These are phyloP conservation scores for Camptogramma bilineatum DNA, from an alignment of 2,888 invertebrate genomes.

Conservation along the genomic window DNA sequence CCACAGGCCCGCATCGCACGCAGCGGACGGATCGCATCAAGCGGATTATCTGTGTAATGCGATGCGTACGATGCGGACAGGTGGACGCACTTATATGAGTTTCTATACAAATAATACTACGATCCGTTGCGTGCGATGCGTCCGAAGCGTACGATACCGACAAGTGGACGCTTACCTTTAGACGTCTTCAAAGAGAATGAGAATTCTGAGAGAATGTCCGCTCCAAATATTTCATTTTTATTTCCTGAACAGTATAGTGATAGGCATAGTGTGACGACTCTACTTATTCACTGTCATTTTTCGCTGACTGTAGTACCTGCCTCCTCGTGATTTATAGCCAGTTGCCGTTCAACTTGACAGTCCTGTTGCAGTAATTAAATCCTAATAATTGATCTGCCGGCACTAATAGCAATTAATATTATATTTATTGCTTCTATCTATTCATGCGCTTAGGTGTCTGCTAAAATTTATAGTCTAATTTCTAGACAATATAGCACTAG, in stretches of 20 bases:
- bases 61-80: too few relatives aligned
- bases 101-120: too few relatives aligned
- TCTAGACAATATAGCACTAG: background rate
- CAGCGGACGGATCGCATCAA: too few relatives aligned
- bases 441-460: slow-evolving; percentile 22
- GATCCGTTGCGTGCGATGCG: too few relatives aligned
- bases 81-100: too few relatives aligned
- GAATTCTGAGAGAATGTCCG: too few relatives aligned
- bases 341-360: slow-evolving; percentile 45
- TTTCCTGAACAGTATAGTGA: background rate
- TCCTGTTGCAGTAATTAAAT: slow-evolving; percentile 76
- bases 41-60: too few relatives aligned
- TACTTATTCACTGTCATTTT: slow-evolving; percentile 26
- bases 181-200: too few relatives aligned
- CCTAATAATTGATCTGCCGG: slow-evolving; percentile 72
- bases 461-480: background rate
- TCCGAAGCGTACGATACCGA: too few relatives aligned
- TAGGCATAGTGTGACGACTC: background rate
- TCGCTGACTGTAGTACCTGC: slow-evolving; percentile 35
- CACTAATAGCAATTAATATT: slow-evolving; percentile 67
- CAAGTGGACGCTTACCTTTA: too few relatives aligned
- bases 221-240: too few relatives aligned
- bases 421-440: slow-evolving; percentile 52
- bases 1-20: too few relatives aligned
- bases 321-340: slow-evolving; percentile 65